phyloP scores from a whole-genome alignment of 2,797 vertebrate genomes.

The Channa striata region DNA sequence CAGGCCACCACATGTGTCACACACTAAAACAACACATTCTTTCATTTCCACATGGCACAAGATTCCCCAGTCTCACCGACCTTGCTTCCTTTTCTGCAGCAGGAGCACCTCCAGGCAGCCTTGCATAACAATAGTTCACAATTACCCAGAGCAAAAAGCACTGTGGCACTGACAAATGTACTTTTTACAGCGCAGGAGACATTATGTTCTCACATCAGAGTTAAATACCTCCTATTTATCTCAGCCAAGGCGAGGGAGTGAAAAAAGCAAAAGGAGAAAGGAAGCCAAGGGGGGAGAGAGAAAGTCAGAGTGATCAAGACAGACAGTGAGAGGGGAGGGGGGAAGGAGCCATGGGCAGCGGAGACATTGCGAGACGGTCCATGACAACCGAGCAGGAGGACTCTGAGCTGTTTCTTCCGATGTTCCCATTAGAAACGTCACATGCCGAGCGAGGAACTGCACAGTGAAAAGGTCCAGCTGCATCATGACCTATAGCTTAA shows the following conservation, averaged over 20 bases:
- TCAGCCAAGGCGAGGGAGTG: slow-evolving; percentile 56
- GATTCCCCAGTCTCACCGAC: slow-evolving; percentile 66
- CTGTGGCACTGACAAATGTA: slow-evolving; percentile 86
- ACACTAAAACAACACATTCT: slow-evolving; percentile 66
- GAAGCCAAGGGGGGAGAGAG: slow-evolving; percentile 40
- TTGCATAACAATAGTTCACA: slow-evolving; percentile 79
- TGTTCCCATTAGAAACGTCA: slow-evolving; percentile 64
- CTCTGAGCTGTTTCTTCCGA: slow-evolving; percentile 66
- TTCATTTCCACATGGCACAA: slow-evolving; percentile 68
- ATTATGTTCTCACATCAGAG: slow-evolving; percentile 82
- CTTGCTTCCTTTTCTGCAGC: slow-evolving; percentile 63
- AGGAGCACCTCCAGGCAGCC: slow-evolving; percentile 79
- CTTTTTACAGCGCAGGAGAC: slow-evolving; percentile 82
- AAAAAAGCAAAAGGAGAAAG: slow-evolving; percentile 44
- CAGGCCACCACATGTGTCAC: slow-evolving; percentile 65
- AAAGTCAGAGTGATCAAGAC: slow-evolving; percentile 65
- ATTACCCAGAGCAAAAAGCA: slow-evolving; percentile 81
- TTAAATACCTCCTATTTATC: slow-evolving; percentile 86
- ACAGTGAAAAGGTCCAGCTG: slow-evolving; percentile 55
- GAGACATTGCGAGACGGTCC: slow-evolving; percentile 76
- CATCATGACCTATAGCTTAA: slow-evolving; percentile 57
- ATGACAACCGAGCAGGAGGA: slow-evolving; percentile 79
- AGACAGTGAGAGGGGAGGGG: slow-evolving; percentile 58
- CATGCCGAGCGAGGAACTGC: slow-evolving; percentile 59
- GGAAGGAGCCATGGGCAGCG: slow-evolving; percentile 57